Percentiles rank a stretch among this genome's conserved stretches.
Conservation (phyloP, 30 jellyfish, hydroid and myxozoan species). For the Calvadosia cruxmelitensis region DNA sequence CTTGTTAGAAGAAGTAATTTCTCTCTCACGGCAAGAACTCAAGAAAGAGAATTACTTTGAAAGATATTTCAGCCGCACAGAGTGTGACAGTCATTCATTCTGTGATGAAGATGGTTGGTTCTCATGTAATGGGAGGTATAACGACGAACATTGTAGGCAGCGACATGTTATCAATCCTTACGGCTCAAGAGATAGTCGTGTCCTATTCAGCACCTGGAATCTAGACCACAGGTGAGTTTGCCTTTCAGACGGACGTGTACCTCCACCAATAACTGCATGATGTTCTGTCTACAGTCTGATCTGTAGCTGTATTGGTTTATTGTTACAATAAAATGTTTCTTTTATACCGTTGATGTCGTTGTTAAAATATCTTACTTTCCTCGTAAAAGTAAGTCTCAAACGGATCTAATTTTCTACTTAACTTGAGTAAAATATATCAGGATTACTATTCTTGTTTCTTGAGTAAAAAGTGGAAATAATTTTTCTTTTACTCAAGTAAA, state of each 20-base stretch:
- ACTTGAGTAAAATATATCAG: no score
- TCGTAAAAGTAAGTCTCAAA: no score
- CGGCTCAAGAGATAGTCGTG: conserved; percentile 62
- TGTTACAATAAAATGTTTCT: neutral
- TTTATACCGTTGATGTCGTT: no score
- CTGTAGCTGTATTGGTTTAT: neutral
- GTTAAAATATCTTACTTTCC: no score
- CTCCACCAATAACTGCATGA: no score
- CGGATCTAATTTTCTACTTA: no score
- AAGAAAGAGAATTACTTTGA: conserved; percentile 18
- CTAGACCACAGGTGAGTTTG: conserved; percentile 84
- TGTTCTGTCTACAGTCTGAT: no score
- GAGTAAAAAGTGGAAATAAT: no score
- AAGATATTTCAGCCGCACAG: conserved; percentile 42
- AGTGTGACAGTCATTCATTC: conserved; percentile 7
- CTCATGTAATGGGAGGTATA: conserved; percentile 61
- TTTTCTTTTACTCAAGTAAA: no score
- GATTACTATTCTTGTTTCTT: no score
- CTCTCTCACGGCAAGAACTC: conserved; percentile 23
- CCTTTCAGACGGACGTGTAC: no score
- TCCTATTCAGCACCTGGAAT: conserved; percentile 89
- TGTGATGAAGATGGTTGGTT: conserved; percentile 81
- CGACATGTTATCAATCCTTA: conserved; percentile 71
- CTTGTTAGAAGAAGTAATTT: neutral
- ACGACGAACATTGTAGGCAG: conserved; percentile 26